Conservation (phyloP, 2,888 invertebrate genomes). For the Sisyra nigra region DNA sequence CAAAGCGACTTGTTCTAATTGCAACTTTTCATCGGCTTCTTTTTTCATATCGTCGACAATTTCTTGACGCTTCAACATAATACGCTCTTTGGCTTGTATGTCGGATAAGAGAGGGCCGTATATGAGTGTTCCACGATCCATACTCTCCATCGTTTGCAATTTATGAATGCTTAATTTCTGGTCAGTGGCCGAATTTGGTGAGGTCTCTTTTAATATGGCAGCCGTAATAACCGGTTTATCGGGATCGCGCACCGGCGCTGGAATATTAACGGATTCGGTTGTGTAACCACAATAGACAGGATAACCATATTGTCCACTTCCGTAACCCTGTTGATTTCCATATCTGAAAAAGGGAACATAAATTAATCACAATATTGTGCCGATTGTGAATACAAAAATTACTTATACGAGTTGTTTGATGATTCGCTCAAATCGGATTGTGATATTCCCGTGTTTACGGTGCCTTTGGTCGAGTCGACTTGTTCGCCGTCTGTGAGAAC, state of each 20-base stretch:
- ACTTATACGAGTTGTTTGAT: conserved; percentile 52
- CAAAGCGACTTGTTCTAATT: conserved; percentile 30
- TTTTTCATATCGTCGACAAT: background rate
- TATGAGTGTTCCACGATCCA: conserved; percentile 7
- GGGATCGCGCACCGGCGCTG: conserved; percentile 26
- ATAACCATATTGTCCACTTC: conserved; percentile 55
- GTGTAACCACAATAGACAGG: conserved; percentile 43
- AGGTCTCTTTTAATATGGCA: conserved; percentile 49
- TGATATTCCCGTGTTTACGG: conserved; percentile 59
- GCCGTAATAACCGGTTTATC: conserved; percentile 54
- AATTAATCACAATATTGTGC: conserved; percentile 13
- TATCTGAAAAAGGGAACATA: conserved; percentile 39
- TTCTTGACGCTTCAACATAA: conserved; percentile 19
- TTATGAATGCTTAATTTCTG: conserved; percentile 8
- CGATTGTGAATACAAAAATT: conserved; percentile 29
- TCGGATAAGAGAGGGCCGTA: conserved; percentile 22
- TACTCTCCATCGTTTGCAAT: conserved; percentile 6
- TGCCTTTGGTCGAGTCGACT: conserved; percentile 24
- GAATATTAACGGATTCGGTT: conserved; percentile 22
- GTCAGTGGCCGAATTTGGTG: conserved; percentile 25
- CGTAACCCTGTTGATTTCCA: conserved; percentile 64
- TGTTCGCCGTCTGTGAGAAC: conserved; percentile 18
- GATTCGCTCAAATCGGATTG: conserved; percentile 67
- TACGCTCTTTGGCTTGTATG: conserved; percentile 30
- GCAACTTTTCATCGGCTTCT: conserved; percentile 25